Base-by-base conservation (phyloP, 2,888 invertebrate species). In the Drosophila quinaria region DNA sequence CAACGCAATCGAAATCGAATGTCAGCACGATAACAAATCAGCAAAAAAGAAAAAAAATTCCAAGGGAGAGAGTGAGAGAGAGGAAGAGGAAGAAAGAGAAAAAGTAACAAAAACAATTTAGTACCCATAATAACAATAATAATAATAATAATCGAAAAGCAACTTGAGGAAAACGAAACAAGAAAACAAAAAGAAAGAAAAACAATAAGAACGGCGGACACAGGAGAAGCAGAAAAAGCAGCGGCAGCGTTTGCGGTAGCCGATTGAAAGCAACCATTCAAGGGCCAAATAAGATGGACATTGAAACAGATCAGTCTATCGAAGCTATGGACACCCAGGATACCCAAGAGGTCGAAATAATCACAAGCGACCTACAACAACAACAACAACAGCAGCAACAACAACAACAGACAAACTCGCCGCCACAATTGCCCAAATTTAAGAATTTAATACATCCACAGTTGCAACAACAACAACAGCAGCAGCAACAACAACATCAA, bases 271-370 rank as follows among this genome's bases (percentile, higher is more conserved):
- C 50, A 56, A 49, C 15, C 15, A 63, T 67, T 70, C 54, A 65
- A 67, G 66, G 70, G 41, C 81, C 75, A 51, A 68, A 81, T 78
- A 91, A 85, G 71, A 91, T 91, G 91, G 92, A 92, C 88, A 92
- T 91, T 81, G 92, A 92, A 90, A 87, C 91, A 83, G 92, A 92
- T 66, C 92, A 92, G 86, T 91, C 92, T 73, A 92, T 92, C 76
- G 92, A 92, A 91, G 92, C 92, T 82, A 92, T 92, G 92, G 92
- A 92, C 78, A 92, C 92, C 78, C 92, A 92, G 90, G 92, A 92
- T 74, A 92, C 92, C 76, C 92, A 92, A 91, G 92, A 92, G 87
- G 91, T 91, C 70, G 91, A 91, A 78, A 90, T 91, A 64, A 89
- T 90, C 54, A 91, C 91, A 69, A 91, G 90, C 66, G 91, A 91